These are phyloP conservation scores for Triplophysa yarkandensis DNA, from an alignment of 2,797 vertebrate species.

Conservation along the genomic window DNA sequence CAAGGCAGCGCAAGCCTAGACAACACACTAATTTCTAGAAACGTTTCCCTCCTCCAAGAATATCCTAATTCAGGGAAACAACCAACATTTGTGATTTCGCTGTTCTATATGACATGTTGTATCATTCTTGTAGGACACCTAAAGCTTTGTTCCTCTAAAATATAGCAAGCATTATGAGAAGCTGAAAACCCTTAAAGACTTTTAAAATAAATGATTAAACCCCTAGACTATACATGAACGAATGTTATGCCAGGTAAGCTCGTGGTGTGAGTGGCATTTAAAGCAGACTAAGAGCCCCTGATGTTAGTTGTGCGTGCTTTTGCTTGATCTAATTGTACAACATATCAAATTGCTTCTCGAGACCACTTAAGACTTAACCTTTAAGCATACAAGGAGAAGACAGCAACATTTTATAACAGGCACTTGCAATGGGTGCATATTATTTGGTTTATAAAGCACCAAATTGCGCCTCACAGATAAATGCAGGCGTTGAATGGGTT, in stretches of 20 bases:
- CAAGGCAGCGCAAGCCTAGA: conserved; percentile 34
- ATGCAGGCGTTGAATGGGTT: too few species aligned
- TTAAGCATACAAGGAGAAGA: neutral
- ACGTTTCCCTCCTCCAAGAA: neutral
- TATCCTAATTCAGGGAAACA: conserved; percentile 10
- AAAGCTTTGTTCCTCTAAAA: neutral
- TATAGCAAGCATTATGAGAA: neutral
- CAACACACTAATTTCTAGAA: conserved; percentile 38
- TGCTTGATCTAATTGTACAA: neutral
- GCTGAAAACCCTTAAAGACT: too few species aligned
- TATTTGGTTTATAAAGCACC: neutral
- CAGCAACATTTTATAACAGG: neutral
- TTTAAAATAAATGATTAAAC: too few species aligned
- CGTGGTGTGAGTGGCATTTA: too few species aligned
- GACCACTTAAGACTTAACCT: neutral
- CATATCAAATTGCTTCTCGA: conserved; percentile 7
- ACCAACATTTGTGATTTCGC: neutral
- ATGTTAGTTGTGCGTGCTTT: neutral
- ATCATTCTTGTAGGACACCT: too few species aligned
- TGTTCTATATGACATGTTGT: too few species aligned
- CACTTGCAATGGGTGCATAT: neutral
- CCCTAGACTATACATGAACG: too few species aligned
- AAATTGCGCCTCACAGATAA: neutral
- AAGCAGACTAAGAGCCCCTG: too few species aligned
- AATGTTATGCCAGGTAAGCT: neutral